Evolutionary conservation across 53 echinoderm and acorn worm species (phyloP).

Genomic region (Astropecten irregularis): DNA sequence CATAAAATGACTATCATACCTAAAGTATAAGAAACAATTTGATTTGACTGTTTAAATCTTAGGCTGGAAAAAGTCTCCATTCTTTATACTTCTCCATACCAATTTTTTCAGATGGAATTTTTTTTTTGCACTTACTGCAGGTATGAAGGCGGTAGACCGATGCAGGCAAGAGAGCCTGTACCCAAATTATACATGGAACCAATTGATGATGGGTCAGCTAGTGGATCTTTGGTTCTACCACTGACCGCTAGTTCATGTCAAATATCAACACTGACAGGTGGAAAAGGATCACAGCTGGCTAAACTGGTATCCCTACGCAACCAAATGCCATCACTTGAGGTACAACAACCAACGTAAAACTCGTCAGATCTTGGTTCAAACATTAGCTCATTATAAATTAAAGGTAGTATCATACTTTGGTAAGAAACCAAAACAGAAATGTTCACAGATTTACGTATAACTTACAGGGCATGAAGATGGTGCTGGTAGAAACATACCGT

Average conservation of each 20-base stretch:
- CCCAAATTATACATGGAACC: conserved; percentile 44
- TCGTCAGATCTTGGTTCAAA: too few species aligned
- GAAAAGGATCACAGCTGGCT: conserved; percentile 73
- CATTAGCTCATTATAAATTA: too few species aligned
- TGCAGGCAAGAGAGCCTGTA: neutral
- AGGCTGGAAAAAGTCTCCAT: neutral
- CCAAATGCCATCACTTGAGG: conserved; percentile 22
- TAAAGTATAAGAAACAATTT: neutral
- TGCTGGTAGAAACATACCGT: too few species aligned
- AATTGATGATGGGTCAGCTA: neutral
- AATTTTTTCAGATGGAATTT: too few species aligned
- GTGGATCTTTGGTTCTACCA: conserved; percentile 21
- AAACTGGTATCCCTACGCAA: conserved; percentile 40
- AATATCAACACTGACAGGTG: conserved; percentile 44
- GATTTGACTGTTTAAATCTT: neutral
- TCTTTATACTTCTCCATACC: too few species aligned
- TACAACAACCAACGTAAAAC: too few species aligned
- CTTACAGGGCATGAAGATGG: too few species aligned
- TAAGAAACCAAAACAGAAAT: too few species aligned
- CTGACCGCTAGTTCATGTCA: conserved; percentile 50
- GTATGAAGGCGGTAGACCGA: neutral
- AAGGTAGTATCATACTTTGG: too few species aligned
- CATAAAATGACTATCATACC: too few species aligned
- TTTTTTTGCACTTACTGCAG: neutral
- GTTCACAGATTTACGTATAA: too few species aligned